Conservation (phyloP, 2,797 vertebrate genomes). For the Phoebastria nigripes region DNA sequence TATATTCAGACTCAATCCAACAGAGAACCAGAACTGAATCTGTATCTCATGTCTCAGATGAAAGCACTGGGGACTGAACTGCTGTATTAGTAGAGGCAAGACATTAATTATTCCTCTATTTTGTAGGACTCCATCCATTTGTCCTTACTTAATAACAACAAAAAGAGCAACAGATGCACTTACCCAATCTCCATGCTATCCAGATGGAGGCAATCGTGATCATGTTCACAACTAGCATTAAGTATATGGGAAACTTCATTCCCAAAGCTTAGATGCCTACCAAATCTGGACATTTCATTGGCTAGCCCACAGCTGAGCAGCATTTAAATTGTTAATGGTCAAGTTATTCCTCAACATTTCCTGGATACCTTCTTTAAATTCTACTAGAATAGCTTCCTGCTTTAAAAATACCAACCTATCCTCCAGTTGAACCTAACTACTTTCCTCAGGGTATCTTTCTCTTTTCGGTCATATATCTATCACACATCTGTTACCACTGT, state of each 20-base stretch:
- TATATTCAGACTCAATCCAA: neutral
- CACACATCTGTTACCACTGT: neutral
- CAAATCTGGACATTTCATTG: neutral
- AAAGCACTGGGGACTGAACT: neutral
- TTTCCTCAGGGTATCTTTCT: neutral
- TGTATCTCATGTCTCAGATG: neutral
- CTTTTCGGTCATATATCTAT: neutral
- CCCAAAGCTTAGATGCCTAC: neutral
- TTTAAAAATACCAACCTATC: neutral
- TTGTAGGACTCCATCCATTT: neutral
- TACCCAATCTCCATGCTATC: neutral
- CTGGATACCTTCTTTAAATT: neutral
- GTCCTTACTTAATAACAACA: neutral
- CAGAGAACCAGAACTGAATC: neutral
- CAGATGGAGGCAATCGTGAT: neutral
- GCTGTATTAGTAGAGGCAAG: neutral
- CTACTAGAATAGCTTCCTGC: neutral
- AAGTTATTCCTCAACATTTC: neutral
- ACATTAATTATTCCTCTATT: neutral
- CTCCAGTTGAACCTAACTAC: neutral
- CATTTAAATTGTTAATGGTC: neutral
- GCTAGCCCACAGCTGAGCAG: neutral
- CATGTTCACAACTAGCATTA: neutral
- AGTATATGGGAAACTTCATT: neutral
- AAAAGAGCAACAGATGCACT: neutral